Evolutionary conservation across 2,113 vertebrate species (phyloP), one percentile per base, ranked within the genome.

Genomic region (Haemorhous mexicanus): DNA sequence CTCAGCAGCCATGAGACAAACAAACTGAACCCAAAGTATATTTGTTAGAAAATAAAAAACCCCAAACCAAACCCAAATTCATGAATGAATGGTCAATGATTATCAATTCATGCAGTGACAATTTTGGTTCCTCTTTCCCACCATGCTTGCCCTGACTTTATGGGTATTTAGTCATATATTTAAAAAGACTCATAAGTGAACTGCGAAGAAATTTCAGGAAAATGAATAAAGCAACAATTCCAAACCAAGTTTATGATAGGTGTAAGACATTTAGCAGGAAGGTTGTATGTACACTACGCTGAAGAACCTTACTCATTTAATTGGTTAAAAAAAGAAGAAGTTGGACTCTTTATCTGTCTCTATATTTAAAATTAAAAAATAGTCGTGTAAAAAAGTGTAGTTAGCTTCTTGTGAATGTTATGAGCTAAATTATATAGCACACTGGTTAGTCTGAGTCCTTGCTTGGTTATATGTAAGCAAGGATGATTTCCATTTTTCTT

Each of bases 351-450:
- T 72, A 69, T 44, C 27, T 72, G 13, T 41, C 27, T 33, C 49
- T 67, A 46, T 91, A 91, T 86, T 89, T 87, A 93, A 96, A 94
- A 83, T 92, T 80, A 32, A 13, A 21, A 61, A 18, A 41, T 67
- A 24, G 39, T 52, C 17, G 88, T 0, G 0, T 73, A 39, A 88
- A 55, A 66, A 19, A 58, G 22, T 58, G 81, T 73, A 43, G 44
- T 89, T 87, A 64, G 23, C 37, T 88, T 95, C 43, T 83, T 62
- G 55, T 70, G 49, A 50, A 69, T 21, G 10, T 2, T 30, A 80
- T 84, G 81, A 93, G 62, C 20, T 83, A 72, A 92, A 91, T 80
- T 61, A 39, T 81, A 76, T 64, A 61, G 55, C 66, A 56, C 16
- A 66, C 15, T 70, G n/a, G 39, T 85, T 94, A 93, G 35, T 52